Conservation (phyloP, 2,888 invertebrate genomes). For the Tribolium freemani region DNA sequence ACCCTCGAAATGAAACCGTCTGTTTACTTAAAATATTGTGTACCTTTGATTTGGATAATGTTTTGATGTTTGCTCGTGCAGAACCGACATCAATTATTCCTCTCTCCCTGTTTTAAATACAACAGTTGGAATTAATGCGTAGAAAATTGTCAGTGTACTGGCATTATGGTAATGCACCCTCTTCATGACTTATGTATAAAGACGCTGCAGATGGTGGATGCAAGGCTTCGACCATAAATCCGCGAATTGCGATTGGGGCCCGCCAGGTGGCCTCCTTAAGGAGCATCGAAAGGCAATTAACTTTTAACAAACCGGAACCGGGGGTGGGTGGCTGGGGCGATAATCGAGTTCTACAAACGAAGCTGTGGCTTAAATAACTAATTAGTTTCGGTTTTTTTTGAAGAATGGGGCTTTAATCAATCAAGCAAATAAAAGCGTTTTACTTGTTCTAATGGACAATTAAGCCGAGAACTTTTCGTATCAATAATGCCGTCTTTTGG, state of each 20-base stretch:
- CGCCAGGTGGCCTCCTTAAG: slow-evolving; percentile 2
- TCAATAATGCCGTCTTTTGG: slow-evolving; percentile 20
- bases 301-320: slow-evolving; percentile 3
- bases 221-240: slow-evolving; percentile 16
- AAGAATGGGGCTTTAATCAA: slow-evolving; percentile 8
- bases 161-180: slow-evolving; percentile 41
- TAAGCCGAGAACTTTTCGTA: slow-evolving; percentile 28
- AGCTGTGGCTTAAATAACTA: not conserved
- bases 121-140: slow-evolving; percentile 38
- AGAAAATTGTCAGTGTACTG: slow-evolving; percentile 38
- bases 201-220: slow-evolving; percentile 28
- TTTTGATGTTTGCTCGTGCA: slow-evolving; percentile 39
- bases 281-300: slow-evolving; percentile 3
- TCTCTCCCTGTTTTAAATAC: slow-evolving; percentile 32
- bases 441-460: slow-evolving; percentile 33
- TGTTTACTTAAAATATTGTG: slow-evolving; percentile 34
- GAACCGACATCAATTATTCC: slow-evolving; percentile 37
- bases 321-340: too few relatives aligned
- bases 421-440: slow-evolving; percentile 20
- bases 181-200: slow-evolving; percentile 43
- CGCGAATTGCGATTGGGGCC: slow-evolving; percentile 2
- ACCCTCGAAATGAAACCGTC: slow-evolving; percentile 13
- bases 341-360: too few relatives aligned
- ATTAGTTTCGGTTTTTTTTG: not conserved
- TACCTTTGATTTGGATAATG: slow-evolving; percentile 33